Conservation (phyloP, 1,140 invertebrate genomes). For the Dolichoris vasculosae region DNA sequence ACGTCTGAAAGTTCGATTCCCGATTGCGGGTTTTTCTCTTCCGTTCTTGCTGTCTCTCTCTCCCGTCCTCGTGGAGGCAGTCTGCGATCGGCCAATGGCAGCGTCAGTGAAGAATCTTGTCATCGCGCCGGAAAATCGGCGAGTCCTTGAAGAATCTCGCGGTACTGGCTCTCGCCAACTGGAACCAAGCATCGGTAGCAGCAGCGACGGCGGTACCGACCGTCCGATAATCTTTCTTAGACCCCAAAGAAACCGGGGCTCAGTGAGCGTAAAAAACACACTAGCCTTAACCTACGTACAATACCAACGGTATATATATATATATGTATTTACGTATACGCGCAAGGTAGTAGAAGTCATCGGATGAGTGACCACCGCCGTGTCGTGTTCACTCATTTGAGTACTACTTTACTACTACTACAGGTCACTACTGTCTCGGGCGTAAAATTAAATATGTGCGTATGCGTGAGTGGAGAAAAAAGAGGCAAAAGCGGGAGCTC, state of each 20-base stretch:
- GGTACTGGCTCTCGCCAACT: conserved; percentile 23
- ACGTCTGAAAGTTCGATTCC: background rate
- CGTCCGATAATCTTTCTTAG: conserved; percentile 2
- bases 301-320: background rate
- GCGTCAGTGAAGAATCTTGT: conserved; percentile 18
- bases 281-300: background rate
- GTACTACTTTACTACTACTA: conserved; percentile 38
- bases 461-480: background rate
- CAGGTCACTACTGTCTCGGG: background rate
- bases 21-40: background rate
- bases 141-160: conserved; percentile 44
- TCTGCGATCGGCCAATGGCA: background rate
- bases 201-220: background rate
- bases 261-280: conserved; percentile 6
- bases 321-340: conserved; percentile 1
- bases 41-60: background rate
- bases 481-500: background rate
- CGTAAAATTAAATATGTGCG: conserved; percentile 12
- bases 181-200: conserved; percentile 31
- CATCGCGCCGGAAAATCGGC: conserved; percentile 52
- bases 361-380: conserved; percentile 48
- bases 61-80: too few species aligned
- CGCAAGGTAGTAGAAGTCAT: conserved; percentile 4
- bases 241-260: conserved; percentile 22
- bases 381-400: conserved; percentile 46